phyloP scores from a whole-genome alignment of 2,888 invertebrate genomes.

The Hypselothyrea guttata region DNA sequence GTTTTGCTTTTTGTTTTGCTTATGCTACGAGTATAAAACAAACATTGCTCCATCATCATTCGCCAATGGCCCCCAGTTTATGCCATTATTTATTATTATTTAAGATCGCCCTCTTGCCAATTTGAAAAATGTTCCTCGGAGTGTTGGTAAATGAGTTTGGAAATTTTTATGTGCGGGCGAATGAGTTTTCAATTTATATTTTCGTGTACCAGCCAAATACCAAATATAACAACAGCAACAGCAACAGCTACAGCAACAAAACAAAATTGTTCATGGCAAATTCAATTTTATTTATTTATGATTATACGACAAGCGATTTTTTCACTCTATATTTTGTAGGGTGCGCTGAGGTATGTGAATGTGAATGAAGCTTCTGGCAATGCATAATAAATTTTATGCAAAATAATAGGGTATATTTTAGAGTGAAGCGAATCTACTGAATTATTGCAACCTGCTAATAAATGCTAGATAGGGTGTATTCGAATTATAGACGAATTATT shows the following conservation, averaged over 20 bases:
- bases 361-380: not conserved
- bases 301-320: constrained; percentile 67
- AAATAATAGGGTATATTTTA: too few relatives aligned
- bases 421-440: too few relatives aligned
- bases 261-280: constrained; percentile 56
- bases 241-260: too few relatives aligned
- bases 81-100: constrained; percentile 74
- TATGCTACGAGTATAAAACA: constrained; percentile 42
- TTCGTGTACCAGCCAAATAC: constrained; percentile 25
- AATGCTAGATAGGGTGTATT: too few relatives aligned
- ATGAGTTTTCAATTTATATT: constrained; percentile 77
- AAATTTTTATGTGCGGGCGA: constrained; percentile 70
- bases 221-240: not conserved
- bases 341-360: constrained; percentile 14
- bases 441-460: too few relatives aligned
- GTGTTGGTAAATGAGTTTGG: constrained; percentile 71
- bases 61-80: constrained; percentile 32
- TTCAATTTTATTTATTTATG: constrained; percentile 76
- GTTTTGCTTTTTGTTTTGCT: constrained; percentile 33
- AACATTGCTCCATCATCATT: constrained; percentile 58
- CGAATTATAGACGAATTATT: too few relatives aligned
- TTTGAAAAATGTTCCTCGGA: constrained; percentile 65
- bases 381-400: not conserved
- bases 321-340: constrained; percentile 10
- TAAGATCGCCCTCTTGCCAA: constrained; percentile 57